Conservation (phyloP, 2,797 vertebrate genomes). For the Gadopsis marmoratus region DNA sequence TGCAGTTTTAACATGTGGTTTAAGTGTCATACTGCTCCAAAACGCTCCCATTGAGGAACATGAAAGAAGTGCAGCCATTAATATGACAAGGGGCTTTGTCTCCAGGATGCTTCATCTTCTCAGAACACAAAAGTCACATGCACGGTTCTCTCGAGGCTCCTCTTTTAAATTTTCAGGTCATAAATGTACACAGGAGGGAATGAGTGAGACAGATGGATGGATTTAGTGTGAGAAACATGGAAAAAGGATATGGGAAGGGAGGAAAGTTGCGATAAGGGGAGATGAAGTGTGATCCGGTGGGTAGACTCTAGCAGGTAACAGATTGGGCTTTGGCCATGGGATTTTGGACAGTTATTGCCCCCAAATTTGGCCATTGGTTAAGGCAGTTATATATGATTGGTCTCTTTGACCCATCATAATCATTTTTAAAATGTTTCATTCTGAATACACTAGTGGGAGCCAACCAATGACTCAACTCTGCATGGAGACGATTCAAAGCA, state of each 20-base stretch:
- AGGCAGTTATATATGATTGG: neutral
- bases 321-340: neutral
- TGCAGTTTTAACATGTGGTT: conserved; percentile 46
- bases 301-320: neutral
- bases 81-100: conserved; percentile 65
- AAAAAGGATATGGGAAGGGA: neutral
- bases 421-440: neutral
- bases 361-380: neutral
- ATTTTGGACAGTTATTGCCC: neutral
- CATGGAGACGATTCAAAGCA: conserved; percentile 3
- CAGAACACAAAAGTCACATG: conserved; percentile 25
- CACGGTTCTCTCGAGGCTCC: conserved; percentile 24
- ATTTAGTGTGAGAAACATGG: conserved; percentile 14
- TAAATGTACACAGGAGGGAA: conserved; percentile 23
- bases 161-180: conserved; percentile 36
- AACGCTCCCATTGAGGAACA: conserved; percentile 25
- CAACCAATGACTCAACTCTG: neutral
- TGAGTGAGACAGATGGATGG: conserved; percentile 20
- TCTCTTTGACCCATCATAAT: neutral
- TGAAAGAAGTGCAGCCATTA: conserved; percentile 52
- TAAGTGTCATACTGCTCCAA: conserved; percentile 26
- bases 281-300: neutral
- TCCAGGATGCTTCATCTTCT: conserved; percentile 42
- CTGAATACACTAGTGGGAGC: neutral
- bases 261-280: neutral